A percentile compares a stretch with the other conserved stretches of the same genome.
phyloP scores from a whole-genome alignment of 1,140 invertebrate genomes.

The Cyclargus thomasi region DNA sequence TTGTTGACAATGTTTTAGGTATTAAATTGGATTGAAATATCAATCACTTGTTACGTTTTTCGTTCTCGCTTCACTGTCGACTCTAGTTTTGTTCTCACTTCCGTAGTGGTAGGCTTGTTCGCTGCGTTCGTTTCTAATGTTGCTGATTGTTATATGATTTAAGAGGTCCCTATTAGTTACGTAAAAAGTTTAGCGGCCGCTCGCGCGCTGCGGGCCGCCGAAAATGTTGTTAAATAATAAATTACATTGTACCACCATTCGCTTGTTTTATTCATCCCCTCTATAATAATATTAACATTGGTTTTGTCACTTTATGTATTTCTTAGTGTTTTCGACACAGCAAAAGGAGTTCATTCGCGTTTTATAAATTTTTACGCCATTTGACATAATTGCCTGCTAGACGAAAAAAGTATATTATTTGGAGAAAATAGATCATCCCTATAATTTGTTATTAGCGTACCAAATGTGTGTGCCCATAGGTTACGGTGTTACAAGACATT shows the following conservation, averaged over 20 bases:
- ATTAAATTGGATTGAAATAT: constrained; percentile 68
- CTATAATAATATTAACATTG: not conserved
- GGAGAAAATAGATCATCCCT: too few species aligned
- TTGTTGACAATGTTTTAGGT: constrained; percentile 74
- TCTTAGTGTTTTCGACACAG: not conserved
- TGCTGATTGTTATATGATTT: constrained; percentile 65
- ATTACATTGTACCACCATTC: constrained; percentile 74
- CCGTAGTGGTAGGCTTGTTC: constrained; percentile 54
- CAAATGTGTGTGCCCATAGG: too few species aligned
- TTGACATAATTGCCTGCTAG: too few species aligned
- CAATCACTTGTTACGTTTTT: constrained; percentile 60
- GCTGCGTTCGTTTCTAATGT: constrained; percentile 50
- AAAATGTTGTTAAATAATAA: constrained; percentile 77
- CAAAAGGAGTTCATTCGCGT: too few species aligned
- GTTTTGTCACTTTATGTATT: not conserved
- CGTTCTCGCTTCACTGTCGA: constrained; percentile 42
- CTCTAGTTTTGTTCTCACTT: constrained; percentile 44
- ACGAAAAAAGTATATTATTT: too few species aligned
- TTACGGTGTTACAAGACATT: too few species aligned
- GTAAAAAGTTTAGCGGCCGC: constrained; percentile 73
- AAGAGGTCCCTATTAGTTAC: constrained; percentile 66
- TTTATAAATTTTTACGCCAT: too few species aligned
- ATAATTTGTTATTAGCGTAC: too few species aligned
- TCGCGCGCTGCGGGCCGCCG: constrained; percentile 58
- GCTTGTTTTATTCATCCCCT: constrained; percentile 32